Percentiles rank a stretch among this genome's conserved stretches.
Conservation (phyloP, 92 coral and sea anemone genomes). For the Isaurus tuberculatus region DNA sequence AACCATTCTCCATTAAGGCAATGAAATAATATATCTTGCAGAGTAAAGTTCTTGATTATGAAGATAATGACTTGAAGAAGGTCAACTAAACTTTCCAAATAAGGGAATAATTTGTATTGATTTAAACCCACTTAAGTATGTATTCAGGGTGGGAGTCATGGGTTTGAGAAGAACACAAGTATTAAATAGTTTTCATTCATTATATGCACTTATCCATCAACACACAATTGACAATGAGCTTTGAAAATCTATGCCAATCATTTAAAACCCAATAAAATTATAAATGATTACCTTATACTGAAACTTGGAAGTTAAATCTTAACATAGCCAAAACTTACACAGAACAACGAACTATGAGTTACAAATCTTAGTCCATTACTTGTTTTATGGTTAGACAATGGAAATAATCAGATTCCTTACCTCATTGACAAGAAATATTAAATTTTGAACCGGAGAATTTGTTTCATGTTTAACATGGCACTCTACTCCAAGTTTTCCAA, state of each 20-base stretch:
- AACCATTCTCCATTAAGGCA: neutral
- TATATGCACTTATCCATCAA: neutral
- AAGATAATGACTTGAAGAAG: neutral
- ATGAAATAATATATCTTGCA: neutral
- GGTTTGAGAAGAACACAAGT: neutral
- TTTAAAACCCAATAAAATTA: neutral
- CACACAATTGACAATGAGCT: neutral
- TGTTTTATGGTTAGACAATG: neutral
- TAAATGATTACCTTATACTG: neutral
- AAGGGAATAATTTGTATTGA: neutral
- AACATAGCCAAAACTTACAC: conserved; percentile 14
- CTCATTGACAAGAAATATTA: conserved; percentile 90
- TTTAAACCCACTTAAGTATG: neutral
- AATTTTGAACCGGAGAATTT: conserved; percentile 70
- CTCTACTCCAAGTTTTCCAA: conserved; percentile 91
- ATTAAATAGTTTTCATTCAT: neutral
- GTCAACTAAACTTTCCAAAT: neutral
- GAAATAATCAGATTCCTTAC: conserved; percentile 45
- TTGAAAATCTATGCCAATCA: neutral
- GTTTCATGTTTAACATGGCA: conserved; percentile 89
- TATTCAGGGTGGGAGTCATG: neutral
- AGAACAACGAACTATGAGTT: neutral
- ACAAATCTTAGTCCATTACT: neutral
- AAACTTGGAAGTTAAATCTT: neutral
- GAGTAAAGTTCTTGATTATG: neutral